Evolutionary conservation across 2,113 vertebrate genomes (phyloP).

Genomic region (Coracopsis vasa): DNA sequence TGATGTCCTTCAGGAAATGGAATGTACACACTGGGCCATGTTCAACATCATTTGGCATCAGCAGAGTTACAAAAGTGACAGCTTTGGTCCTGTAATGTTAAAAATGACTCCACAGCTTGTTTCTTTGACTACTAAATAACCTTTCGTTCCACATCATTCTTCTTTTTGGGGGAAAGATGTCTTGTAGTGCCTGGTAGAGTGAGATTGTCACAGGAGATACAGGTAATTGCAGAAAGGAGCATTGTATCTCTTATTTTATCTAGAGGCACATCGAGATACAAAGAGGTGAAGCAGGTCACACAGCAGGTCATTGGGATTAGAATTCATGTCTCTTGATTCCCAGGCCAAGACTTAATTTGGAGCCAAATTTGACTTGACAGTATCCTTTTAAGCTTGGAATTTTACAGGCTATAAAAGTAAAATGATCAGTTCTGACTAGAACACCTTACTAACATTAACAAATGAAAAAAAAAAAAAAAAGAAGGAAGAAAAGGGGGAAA

Average conservation of each 20-base stretch:
- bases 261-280: background rate
- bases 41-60: background rate
- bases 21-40: accelerated
- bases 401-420: background rate
- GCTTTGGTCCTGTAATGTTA: accelerated
- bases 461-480: background rate
- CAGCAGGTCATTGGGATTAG: conserved; percentile 6
- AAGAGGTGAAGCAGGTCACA: conserved; percentile 2
- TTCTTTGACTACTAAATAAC: background rate
- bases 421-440: background rate
- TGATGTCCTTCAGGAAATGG: background rate
- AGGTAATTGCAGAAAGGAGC: background rate
- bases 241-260: background rate
- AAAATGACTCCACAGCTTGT: accelerated
- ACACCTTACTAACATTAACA: background rate
- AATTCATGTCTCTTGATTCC: background rate
- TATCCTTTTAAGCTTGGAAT: conserved; percentile 8
- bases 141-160: background rate
- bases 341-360: conserved; percentile 42
- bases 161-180: background rate
- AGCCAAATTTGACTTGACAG: conserved; percentile 35
- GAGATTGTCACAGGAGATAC: background rate
- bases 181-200: background rate
- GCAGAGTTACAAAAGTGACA: background rate
- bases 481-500: accelerated